These are phyloP conservation scores for Atlantisia rogersi DNA, from an alignment of 2,113 vertebrate species.

Conservation along the genomic window DNA sequence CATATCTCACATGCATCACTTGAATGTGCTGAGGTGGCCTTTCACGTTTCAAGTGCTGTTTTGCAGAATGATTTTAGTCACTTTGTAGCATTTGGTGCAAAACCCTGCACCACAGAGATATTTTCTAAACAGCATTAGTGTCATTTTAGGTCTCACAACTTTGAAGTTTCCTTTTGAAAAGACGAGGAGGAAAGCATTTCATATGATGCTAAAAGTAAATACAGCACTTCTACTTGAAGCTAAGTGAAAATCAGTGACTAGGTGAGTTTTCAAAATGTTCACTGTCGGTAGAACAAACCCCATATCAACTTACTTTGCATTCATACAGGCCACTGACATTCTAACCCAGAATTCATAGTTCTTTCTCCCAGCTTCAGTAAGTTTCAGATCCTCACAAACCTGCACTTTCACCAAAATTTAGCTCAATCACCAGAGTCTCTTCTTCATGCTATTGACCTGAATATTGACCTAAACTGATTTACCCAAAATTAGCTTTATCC, in stretches of 20 bases:
- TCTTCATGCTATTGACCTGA: not conserved
- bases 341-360: not conserved
- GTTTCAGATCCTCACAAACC: not conserved
- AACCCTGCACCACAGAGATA: not conserved
- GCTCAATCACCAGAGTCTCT: rapidly evolving
- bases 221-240: not conserved
- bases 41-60: not conserved
- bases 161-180: not conserved
- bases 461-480: not conserved
- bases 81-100: not conserved
- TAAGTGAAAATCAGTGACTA: not conserved
- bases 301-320: not conserved
- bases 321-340: not conserved
- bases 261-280: not conserved
- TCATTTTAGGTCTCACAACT: not conserved
- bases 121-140: slow-evolving; percentile 4
- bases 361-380: not conserved
- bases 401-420: not conserved
- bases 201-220: not conserved
- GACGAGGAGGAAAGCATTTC: not conserved
- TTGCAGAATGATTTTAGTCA: not conserved
- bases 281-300: not conserved
- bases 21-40: not conserved
- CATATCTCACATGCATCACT: not conserved
- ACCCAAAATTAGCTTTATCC: not conserved